Percentiles rank a stretch among this genome's conserved stretches.
Conservation (phyloP, 2,888 invertebrate species). For the Deroplatys truncata region DNA sequence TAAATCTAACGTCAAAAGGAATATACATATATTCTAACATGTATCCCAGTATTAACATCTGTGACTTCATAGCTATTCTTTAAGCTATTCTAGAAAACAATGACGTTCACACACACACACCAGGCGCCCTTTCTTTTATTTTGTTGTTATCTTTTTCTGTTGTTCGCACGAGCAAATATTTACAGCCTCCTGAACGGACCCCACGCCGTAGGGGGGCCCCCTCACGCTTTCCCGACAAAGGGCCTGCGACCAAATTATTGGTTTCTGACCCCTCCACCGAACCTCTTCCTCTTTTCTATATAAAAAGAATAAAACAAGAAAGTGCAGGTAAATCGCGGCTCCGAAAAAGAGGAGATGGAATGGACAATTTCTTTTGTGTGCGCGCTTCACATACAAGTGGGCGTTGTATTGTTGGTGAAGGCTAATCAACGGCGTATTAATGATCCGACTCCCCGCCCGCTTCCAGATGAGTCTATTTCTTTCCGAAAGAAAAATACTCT, state of each 20-base stretch:
- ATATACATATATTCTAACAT: too few relatives aligned
- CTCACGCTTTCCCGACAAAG: slow-evolving; percentile 21
- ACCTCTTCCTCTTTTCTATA: not conserved
- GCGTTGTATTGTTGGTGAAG: not conserved
- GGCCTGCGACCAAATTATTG: slow-evolving; percentile 20
- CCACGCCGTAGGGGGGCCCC: not conserved
- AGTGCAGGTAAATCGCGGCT: not conserved
- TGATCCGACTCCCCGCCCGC: not conserved
- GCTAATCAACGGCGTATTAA: not conserved
- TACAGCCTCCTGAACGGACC: slow-evolving; percentile 7
- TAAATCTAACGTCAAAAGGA: too few relatives aligned
- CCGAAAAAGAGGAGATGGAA: not conserved
- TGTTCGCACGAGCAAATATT: slow-evolving; percentile 23
- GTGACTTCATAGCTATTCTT: not conserved
- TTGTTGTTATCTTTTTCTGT: not conserved
- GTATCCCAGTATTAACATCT: too few relatives aligned
- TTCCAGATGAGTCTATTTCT: not conserved
- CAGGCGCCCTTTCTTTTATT: not conserved
- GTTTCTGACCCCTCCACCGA: slow-evolving; percentile 20
- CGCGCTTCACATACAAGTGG: not conserved
- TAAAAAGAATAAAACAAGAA: slow-evolving; percentile 6
- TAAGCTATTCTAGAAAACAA: not conserved
- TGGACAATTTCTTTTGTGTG: not conserved
- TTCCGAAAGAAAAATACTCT: not conserved
- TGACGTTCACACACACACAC: not conserved